Evolutionary conservation across 2,888 invertebrate genomes (phyloP).

Genomic region (Drosophila formosana): DNA sequence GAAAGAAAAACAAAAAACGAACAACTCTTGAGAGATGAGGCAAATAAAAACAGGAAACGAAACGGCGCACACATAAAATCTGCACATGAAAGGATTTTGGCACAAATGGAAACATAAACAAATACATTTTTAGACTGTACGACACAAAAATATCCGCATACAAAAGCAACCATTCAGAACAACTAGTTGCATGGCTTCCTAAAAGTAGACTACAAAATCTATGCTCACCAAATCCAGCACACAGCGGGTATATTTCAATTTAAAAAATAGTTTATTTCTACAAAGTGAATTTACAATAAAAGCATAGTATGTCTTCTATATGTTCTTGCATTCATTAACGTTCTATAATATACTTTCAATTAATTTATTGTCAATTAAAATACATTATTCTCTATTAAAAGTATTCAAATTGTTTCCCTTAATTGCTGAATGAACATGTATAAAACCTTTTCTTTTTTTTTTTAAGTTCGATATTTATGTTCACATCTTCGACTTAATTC

Average conservation of each 20-base stretch:
- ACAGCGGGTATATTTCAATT: too few species aligned
- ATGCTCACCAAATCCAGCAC: background rate
- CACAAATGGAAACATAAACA: slow-evolving; percentile 63
- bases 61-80: slow-evolving; percentile 52
- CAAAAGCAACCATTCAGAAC: slow-evolving; percentile 2
- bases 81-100: slow-evolving; percentile 57
- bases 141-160: slow-evolving; percentile 1
- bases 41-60: slow-evolving; percentile 28
- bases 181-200: slow-evolving; percentile 18
- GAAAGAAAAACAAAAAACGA: slow-evolving; percentile 12
- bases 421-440: too few species aligned
- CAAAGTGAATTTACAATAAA: too few species aligned
- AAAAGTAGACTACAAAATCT: slow-evolving; percentile 46
- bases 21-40: slow-evolving; percentile 9
- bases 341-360: too few species aligned
- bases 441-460: too few species aligned
- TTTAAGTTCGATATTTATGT: too few species aligned
- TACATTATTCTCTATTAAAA: background rate
- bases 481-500: too few species aligned
- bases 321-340: too few species aligned
- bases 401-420: too few species aligned
- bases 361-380: too few species aligned
- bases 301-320: too few species aligned
- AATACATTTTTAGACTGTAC: slow-evolving; percentile 14
- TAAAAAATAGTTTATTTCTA: too few species aligned